phyloP scores from a whole-genome alignment of 2,888 invertebrate species.

The Nycteola revayana region DNA sequence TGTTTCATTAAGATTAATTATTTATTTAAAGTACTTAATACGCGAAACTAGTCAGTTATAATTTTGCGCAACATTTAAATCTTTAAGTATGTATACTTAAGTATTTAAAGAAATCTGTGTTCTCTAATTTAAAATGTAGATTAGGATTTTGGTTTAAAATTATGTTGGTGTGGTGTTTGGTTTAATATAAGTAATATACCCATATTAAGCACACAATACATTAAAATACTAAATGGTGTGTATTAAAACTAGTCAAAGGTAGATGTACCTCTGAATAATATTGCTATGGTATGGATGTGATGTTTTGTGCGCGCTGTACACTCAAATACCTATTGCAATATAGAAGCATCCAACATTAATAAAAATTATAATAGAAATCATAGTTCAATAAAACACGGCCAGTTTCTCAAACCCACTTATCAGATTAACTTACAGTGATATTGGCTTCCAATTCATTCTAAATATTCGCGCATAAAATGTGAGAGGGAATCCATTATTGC shows the following conservation, averaged over 20 bases:
- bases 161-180: slow-evolving; percentile 80
- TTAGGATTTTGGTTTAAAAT: slow-evolving; percentile 75
- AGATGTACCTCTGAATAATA: slow-evolving; percentile 58
- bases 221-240: slow-evolving; percentile 61
- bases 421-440: slow-evolving; percentile 22
- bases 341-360: slow-evolving; percentile 22
- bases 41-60: slow-evolving; percentile 82
- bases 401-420: slow-evolving; percentile 24
- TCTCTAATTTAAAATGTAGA: slow-evolving; percentile 75
- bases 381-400: slow-evolving; percentile 25
- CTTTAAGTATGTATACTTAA: slow-evolving; percentile 68
- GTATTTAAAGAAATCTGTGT: slow-evolving; percentile 76
- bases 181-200: slow-evolving; percentile 67
- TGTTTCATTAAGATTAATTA: slow-evolving; percentile 75
- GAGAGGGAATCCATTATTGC: slow-evolving; percentile 36
- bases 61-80: slow-evolving; percentile 80
- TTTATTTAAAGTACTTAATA: slow-evolving; percentile 82
- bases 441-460: slow-evolving; percentile 17
- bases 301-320: slow-evolving; percentile 44
- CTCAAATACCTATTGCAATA: slow-evolving; percentile 20
- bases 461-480: slow-evolving; percentile 35
- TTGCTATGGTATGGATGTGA: slow-evolving; percentile 42
- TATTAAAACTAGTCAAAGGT: slow-evolving; percentile 76
- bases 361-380: slow-evolving; percentile 25
- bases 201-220: slow-evolving; percentile 55